Percentiles rank a stretch among this genome's conserved stretches.
phyloP scores from a whole-genome alignment of 2,797 vertebrate species.

The Tamandua tetradactyla region DNA sequence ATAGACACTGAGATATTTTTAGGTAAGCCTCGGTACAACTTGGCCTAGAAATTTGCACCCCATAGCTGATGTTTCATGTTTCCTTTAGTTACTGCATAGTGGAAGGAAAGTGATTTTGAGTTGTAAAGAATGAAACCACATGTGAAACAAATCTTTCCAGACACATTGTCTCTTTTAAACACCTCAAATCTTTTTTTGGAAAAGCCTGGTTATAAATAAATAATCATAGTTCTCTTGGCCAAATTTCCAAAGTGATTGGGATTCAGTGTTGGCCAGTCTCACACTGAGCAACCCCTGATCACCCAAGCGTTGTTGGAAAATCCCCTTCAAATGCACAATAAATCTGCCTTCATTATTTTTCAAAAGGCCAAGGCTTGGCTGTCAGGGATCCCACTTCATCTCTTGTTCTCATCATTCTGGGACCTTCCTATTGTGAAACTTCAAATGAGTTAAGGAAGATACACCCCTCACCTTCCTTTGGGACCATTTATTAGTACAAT shows the following conservation, averaged over 20 bases:
- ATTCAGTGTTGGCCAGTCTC: slow-evolving; percentile 11
- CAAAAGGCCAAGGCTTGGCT: slow-evolving; percentile 20
- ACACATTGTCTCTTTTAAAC: slow-evolving; percentile 42
- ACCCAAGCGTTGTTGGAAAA: slow-evolving; percentile 11
- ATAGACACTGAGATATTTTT: not conserved
- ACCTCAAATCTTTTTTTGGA: not conserved
- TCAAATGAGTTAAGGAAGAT: slow-evolving; percentile 15
- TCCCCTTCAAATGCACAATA: not conserved
- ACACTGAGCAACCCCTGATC: slow-evolving; percentile 26
- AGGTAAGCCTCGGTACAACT: not conserved
- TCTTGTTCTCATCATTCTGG: slow-evolving; percentile 37
- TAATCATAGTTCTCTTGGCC: slow-evolving; percentile 19
- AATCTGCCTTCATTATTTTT: slow-evolving; percentile 37
- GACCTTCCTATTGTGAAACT: slow-evolving; percentile 19
- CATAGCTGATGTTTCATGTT: not conserved
- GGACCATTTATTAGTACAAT: not conserved
- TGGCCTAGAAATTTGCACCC: not conserved
- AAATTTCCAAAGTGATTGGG: slow-evolving; percentile 38
- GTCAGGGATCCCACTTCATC: not conserved
- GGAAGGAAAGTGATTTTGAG: slow-evolving; percentile 16
- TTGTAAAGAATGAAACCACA: slow-evolving; percentile 37
- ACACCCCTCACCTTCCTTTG: not conserved
- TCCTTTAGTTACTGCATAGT: not conserved
- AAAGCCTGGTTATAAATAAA: slow-evolving; percentile 51
- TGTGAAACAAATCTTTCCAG: slow-evolving; percentile 49